phyloP scores from a whole-genome alignment of 2,113 vertebrate genomes.

The Amblyopsis rosae region DNA sequence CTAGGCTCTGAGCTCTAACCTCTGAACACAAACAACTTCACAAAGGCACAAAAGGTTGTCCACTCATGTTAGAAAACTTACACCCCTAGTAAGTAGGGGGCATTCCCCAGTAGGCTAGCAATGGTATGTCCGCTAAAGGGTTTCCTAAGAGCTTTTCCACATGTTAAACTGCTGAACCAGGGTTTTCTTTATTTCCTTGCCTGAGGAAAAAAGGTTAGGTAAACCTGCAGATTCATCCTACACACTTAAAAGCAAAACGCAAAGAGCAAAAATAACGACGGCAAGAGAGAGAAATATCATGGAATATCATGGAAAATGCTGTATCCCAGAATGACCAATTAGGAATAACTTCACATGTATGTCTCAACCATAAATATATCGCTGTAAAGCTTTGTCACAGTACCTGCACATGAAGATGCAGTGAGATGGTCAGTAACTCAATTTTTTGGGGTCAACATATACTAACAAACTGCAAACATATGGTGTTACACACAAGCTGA shows the following conservation, averaged over 20 bases:
- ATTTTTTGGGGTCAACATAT: slow-evolving; percentile 1
- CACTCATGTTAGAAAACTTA: slow-evolving; percentile 29
- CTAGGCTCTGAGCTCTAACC: neutral
- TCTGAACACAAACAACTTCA: slow-evolving; percentile 1
- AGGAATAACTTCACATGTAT: no score
- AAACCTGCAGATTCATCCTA: neutral
- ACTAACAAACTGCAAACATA: neutral
- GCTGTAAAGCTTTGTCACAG: no score
- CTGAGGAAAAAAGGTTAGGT: slow-evolving; percentile 19
- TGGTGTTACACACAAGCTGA: neutral
- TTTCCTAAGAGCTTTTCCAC: slow-evolving; percentile 62
- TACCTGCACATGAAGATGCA: slow-evolving; percentile 1
- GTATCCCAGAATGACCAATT: no score
- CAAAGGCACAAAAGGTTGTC: slow-evolving; percentile 24
- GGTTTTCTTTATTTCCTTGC: slow-evolving; percentile 43
- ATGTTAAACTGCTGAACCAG: slow-evolving; percentile 44
- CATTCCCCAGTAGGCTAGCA: slow-evolving; percentile 51
- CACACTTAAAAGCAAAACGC: neutral
- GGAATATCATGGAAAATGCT: no score
- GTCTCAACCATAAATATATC: neutral
- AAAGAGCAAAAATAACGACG: neutral
- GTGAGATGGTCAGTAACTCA: neutral
- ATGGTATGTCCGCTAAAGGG: slow-evolving; percentile 51
- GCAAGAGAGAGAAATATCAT: no score
- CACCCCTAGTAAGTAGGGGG: slow-evolving; percentile 46